phyloP scores from a whole-genome alignment of 2,888 invertebrate species.

The Isoperla grammatica region DNA sequence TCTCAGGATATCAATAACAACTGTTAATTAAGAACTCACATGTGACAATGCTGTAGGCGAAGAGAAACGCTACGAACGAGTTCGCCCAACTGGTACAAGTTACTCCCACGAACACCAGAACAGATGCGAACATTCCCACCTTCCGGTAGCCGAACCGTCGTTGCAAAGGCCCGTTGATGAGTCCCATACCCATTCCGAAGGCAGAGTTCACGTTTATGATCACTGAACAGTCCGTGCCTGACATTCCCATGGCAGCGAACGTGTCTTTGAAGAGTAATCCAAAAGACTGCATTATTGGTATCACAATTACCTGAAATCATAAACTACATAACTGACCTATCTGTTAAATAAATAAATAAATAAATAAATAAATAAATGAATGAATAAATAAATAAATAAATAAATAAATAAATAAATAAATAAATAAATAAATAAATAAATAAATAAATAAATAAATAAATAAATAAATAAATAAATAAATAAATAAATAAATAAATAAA shows the following conservation, averaged over 20 bases:
- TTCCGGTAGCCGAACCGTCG: conserved; percentile 59
- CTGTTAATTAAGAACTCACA: too few species aligned
- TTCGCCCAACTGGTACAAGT: conserved; percentile 52
- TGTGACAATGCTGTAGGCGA: conserved; percentile 62
- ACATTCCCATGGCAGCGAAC: conserved; percentile 49
- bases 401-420: too few species aligned
- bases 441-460: too few species aligned
- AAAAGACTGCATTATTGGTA: conserved; percentile 60
- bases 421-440: too few species aligned
- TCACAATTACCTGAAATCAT: conserved; percentile 55
- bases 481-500: too few species aligned
- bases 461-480: too few species aligned
- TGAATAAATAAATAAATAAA: too few species aligned
- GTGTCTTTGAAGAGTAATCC: conserved; percentile 62
- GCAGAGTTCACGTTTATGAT: conserved; percentile 62
- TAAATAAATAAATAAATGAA: too few species aligned
- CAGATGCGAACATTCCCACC: conserved; percentile 53
- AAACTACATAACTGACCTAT: too few species aligned
- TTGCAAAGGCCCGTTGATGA: conserved; percentile 59
- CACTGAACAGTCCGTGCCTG: conserved; percentile 55
- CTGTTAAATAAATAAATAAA: too few species aligned
- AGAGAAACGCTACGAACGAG: conserved; percentile 53
- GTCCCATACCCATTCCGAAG: conserved; percentile 50
- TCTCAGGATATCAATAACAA: too few species aligned
- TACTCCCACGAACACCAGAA: conserved; percentile 53